These are phyloP conservation scores for Aphodius granarius DNA, from an alignment of 2,888 invertebrate genomes.

Conservation along the genomic window DNA sequence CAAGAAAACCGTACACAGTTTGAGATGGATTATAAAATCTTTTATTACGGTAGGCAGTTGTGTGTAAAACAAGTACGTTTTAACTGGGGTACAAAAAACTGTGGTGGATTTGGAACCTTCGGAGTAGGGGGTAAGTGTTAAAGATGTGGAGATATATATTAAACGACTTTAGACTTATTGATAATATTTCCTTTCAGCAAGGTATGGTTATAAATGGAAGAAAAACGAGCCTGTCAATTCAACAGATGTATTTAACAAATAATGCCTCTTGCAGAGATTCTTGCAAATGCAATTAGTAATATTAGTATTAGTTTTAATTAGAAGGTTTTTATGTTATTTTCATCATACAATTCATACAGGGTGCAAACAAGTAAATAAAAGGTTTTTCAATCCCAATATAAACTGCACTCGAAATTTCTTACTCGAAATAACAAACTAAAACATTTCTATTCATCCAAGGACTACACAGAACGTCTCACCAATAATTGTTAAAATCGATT, in stretches of 20 bases:
- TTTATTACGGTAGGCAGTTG: background rate
- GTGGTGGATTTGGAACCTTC: background rate
- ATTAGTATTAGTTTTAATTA: no score
- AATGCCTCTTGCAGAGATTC: no score
- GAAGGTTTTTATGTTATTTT: no score
- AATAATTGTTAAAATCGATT: background rate
- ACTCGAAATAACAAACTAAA: no score
- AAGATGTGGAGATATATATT: no score
- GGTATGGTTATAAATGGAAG: background rate
- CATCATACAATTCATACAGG: no score
- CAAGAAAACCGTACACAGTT: background rate
- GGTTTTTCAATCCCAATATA: no score
- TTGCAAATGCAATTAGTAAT: no score
- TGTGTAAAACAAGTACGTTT: background rate
- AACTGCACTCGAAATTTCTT: no score
- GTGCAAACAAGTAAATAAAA: no score
- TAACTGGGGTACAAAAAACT: background rate
- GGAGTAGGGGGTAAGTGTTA: background rate
- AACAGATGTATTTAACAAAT: background rate
- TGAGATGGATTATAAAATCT: background rate
- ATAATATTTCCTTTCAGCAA: background rate
- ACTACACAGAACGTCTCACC: no score
- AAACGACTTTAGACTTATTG: background rate
- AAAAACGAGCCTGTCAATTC: background rate
- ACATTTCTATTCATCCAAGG: no score